A percentile compares a stretch with the other conserved stretches of the same genome.
Conservation (phyloP, 2,113 vertebrate species). For the Rhabdornis inornatus region DNA sequence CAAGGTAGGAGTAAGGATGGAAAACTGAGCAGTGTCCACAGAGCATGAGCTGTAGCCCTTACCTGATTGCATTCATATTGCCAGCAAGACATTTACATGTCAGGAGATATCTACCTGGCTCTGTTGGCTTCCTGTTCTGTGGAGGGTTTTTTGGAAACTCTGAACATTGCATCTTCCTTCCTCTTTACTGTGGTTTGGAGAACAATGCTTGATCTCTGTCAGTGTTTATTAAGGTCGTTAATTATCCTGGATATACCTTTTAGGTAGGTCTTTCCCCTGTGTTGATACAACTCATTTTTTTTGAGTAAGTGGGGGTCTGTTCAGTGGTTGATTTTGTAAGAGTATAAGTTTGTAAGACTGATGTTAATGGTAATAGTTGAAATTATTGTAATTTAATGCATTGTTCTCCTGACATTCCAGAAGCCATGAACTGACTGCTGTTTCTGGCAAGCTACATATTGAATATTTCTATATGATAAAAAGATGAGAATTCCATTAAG, state of each 20-base stretch:
- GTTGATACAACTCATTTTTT: fast-evolving
- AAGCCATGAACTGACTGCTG: not conserved
- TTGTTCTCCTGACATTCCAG: not conserved
- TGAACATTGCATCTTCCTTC: not conserved
- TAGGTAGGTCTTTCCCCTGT: not conserved
- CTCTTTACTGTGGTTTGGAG: not conserved
- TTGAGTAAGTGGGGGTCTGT: not conserved
- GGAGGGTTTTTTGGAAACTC: not conserved
- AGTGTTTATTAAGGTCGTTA: not conserved
- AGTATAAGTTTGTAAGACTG: not conserved
- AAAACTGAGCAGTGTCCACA: not conserved
- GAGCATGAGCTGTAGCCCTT: not conserved
- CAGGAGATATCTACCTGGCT: not conserved
- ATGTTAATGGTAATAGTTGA: not conserved
- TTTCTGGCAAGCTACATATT: not conserved
- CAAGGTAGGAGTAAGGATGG: not conserved
- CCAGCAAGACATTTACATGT: not conserved
- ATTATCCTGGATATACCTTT: not conserved
- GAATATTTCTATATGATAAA: not conserved
- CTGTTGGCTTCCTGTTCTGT: not conserved
- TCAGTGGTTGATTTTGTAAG: not conserved
- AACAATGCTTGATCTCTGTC: not conserved
- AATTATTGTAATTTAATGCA: not conserved
- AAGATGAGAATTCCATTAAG: not conserved
- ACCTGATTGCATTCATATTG: not conserved